A percentile compares a stretch with the other conserved stretches of the same genome.
phyloP scores from a whole-genome alignment of 2,888 invertebrate genomes.

The Drosophila nr. perissopoda region DNA sequence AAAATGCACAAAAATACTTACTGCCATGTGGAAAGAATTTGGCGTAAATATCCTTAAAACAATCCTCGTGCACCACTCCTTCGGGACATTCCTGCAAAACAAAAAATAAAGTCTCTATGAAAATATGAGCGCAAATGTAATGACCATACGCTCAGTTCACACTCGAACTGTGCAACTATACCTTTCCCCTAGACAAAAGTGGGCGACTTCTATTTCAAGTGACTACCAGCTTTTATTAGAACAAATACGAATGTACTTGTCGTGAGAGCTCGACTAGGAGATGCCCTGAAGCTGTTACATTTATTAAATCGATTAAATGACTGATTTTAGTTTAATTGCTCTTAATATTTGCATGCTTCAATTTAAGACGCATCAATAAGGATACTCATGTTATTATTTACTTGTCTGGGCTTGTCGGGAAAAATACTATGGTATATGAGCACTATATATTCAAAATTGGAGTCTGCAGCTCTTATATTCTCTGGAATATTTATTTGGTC shows the following conservation, averaged over 20 bases:
- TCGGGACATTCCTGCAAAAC: conserved; percentile 97
- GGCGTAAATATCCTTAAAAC: conserved; percentile 98
- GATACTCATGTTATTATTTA: too few species aligned
- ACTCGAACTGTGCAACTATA: conserved; percentile 1
- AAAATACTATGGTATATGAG: too few species aligned
- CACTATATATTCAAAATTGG: too few species aligned
- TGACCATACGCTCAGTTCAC: conserved; percentile 19
- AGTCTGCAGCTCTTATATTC: too few species aligned
- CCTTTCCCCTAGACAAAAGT: neutral
- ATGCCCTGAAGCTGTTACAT: neutral
- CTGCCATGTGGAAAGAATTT: conserved; percentile 99
- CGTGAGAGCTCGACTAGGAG: neutral
- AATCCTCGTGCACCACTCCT: conserved; percentile 98
- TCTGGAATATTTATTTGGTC: neutral
- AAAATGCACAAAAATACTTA: conserved; percentile 87
- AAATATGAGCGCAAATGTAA: conserved; percentile 46
- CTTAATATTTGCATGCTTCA: too few species aligned
- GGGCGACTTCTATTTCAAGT: neutral
- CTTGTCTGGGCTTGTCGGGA: too few species aligned
- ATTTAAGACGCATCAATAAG: too few species aligned
- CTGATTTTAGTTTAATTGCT: too few species aligned
- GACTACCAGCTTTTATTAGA: neutral
- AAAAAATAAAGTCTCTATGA: conserved; percentile 48
- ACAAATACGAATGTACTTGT: neutral
- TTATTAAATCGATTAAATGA: too few species aligned